A percentile compares a stretch with the other conserved stretches of the same genome.
Evolutionary conservation across 2,797 vertebrate species (phyloP).

Genomic region (Momotus momota): DNA sequence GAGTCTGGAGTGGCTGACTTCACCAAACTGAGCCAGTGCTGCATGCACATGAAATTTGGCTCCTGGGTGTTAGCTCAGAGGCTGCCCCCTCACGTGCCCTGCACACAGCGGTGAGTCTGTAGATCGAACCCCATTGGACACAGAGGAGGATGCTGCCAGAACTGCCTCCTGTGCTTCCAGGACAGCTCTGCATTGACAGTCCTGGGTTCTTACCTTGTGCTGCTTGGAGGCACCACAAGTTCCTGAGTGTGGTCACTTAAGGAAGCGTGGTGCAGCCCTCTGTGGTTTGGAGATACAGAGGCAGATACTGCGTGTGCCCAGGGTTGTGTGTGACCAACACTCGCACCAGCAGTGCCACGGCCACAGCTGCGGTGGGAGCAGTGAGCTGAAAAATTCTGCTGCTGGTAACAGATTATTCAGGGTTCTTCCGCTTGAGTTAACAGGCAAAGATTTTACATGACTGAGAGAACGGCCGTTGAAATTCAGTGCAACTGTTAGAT

Average conservation of each 20-base stretch:
- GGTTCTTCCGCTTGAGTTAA: not conserved
- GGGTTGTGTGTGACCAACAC: not conserved
- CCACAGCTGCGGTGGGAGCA: not conserved
- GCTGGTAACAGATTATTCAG: not conserved
- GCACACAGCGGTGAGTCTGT: fast-evolving
- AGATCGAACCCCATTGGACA: fast-evolving
- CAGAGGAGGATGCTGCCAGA: not conserved
- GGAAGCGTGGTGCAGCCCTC: not conserved
- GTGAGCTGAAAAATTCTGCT: not conserved
- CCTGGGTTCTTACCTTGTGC: fast-evolving
- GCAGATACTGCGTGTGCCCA: fast-evolving
- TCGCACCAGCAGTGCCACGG: not conserved
- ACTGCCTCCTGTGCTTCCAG: not conserved
- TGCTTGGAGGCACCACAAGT: fast-evolving
- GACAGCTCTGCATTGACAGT: not conserved
- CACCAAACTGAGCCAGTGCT: not conserved
- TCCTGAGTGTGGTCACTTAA: not conserved
- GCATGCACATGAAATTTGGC: not conserved
- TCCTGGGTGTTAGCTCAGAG: not conserved
- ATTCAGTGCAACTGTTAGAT: not conserved
- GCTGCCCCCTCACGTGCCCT: not conserved
- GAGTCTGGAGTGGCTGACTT: not conserved
- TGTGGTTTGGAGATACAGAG: not conserved
- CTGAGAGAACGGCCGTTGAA: not conserved
- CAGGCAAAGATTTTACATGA: not conserved